Evolutionary conservation across 2,888 invertebrate species (phyloP).

Genomic region (Clivina fossor): DNA sequence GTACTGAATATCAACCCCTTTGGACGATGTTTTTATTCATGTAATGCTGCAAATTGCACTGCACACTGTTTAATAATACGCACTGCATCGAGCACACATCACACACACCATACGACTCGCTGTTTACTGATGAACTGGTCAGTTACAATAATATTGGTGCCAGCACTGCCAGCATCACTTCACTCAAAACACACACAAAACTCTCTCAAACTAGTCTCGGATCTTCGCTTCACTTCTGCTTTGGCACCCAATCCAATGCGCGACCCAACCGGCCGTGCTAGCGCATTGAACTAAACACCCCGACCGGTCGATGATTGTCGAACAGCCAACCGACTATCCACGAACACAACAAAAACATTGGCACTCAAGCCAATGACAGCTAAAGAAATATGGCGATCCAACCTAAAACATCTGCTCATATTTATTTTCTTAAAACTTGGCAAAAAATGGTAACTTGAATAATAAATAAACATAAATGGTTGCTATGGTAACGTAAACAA

Average conservation of each 20-base stretch:
- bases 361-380: conserved; percentile 1
- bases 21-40: conserved; percentile 28
- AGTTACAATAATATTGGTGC: conserved; percentile 23
- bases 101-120: conserved; percentile 29
- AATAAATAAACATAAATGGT: not conserved
- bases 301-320: not conserved
- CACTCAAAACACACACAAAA: conserved; percentile 29
- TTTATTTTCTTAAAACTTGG: too few relatives aligned
- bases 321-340: not conserved
- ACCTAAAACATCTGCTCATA: too few relatives aligned
- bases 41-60: conserved; percentile 11
- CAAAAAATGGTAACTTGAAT: not conserved
- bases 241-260: conserved; percentile 23
- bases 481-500: not conserved
- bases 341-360: conserved; percentile 11
- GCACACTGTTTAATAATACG: conserved; percentile 21
- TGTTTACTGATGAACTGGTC: too few relatives aligned
- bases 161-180: conserved; percentile 29
- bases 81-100: conserved; percentile 16
- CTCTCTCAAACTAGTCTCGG: conserved; percentile 13
- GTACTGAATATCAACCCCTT: conserved; percentile 29
- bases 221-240: conserved; percentile 27
- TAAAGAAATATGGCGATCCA: conserved; percentile 10
- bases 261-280: conserved; percentile 14
- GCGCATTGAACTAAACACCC: conserved; percentile 16